Base-by-base conservation (phyloP, 1,140 invertebrate species). In the Yoshiicerus persimilis region DNA sequence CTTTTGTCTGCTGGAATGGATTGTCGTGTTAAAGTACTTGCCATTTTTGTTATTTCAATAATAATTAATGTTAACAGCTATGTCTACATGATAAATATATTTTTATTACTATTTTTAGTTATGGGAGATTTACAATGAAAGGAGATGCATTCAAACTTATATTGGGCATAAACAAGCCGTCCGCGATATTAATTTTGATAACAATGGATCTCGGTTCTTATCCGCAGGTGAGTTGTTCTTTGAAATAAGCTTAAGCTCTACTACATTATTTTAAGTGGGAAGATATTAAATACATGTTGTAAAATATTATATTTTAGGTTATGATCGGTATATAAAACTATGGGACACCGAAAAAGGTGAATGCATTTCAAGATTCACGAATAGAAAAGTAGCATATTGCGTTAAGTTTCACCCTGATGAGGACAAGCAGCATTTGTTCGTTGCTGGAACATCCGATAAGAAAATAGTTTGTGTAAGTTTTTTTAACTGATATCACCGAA, bases 341-440 rank as follows among this genome's bases (percentile, higher is more conserved):
- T 99, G 99, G 99, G 99, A 99, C 92, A 99, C 99, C 0, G 99
- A 99, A 94, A 99, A 97, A 83, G 98, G 98, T 13, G 95, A 96
- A 91, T 98, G 97, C 91, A 94, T 98, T 36, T 95, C 95, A n/a
- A 94, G 97, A 77, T 99, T 99, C 93, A 98, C 97, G 1, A 98
- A 97, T 85, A 94, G 97, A 83, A 99, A 99, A 93, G 97, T 99
- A 89, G 96, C 98, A 0, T 99, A 99, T 93, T 99, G 98, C 93
- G 96, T 97, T 11, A 99, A 99, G 94, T 99, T 99, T 92, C 96
- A 99, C 94, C 98, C 99, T 0, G 98, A 99, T 92, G 95, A 96
- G 38, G 98, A 99, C 91, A 99, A 99, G 91, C 98, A 99, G 92
- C 96, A 99, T 93, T 94, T 99, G 3, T 99, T 99, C 94, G 97